Base-by-base conservation (phyloP, 2,797 vertebrate species). In the Sternarchorhynchus goeldii region DNA sequence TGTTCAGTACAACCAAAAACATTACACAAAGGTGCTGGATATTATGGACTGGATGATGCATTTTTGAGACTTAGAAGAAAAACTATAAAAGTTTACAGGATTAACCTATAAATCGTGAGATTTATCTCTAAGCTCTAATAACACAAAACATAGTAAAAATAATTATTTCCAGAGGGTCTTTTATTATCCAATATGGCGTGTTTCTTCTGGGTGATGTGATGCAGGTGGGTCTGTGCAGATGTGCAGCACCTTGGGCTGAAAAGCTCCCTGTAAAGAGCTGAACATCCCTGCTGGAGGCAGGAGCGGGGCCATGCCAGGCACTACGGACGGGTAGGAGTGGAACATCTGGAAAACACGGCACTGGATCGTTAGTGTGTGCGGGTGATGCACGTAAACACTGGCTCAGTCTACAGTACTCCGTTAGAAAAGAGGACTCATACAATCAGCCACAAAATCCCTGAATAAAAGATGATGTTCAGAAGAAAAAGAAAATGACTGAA, bases 231-330 rank as follows among this genome's bases (percentile, higher is more conserved):
- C 21, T 31, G 31, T 21, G 10, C 3, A 56, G 66, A 25, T 67
- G 45, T 67, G 70, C 62, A 66, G 62, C 75, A 99, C 97, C 95
- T 99, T 99, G 86, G 97, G 97, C 73, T 99, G 97, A 89, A 99
- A 99, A 39, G 97, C 97, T 85, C 97, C 97, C 92, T 99, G 97
- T 55, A 99, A 93, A 0, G 97, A 99, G 86, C 97, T 95, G 74
- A 99, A 99, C 74, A 97, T 96, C 82, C 97, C 97, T 0, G 94
- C 96, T 6, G 97, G 97, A 59, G 97, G 97, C 82, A 99, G 97
- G 95, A 98, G 96, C 32, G 97, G 96, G 64, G 97, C 95, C 84
- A 99, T 97, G 76, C 97, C 97, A 85, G 97, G 96, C 89, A 99
- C 96, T 82, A 96, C 94, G 70, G 97, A 95, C 77, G 96, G 97